Evolutionary conservation across 2,888 invertebrate species (phyloP).

Genomic region (Drosophila infuscata): DNA sequence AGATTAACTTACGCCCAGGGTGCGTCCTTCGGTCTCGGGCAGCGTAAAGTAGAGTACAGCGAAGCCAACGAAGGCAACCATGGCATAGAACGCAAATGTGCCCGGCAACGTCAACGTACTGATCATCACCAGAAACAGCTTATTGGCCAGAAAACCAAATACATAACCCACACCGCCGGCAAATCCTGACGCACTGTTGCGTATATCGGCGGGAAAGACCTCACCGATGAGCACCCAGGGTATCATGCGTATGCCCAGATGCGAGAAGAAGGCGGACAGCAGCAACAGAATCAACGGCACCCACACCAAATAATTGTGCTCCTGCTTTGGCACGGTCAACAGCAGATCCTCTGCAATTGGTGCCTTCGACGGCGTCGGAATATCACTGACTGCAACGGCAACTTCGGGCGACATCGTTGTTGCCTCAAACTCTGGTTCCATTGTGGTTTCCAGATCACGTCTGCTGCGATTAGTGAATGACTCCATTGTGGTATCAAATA

Average conservation of each 20-base stretch:
- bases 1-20: slow-evolving; percentile 85
- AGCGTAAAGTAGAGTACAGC: slow-evolving; percentile 88
- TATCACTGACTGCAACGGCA: background rate
- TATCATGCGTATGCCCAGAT: slow-evolving; percentile 88
- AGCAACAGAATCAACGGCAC: slow-evolving; percentile 89
- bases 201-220: slow-evolving; percentile 89
- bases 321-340: slow-evolving; percentile 83
- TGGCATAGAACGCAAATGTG: slow-evolving; percentile 90
- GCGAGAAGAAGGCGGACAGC: slow-evolving; percentile 89
- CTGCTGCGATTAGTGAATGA: slow-evolving; percentile 66
- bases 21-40: slow-evolving; percentile 94
- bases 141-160: slow-evolving; percentile 91
- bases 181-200: slow-evolving; percentile 90
- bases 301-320: slow-evolving; percentile 88
- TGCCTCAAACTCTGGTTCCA: slow-evolving; percentile 30
- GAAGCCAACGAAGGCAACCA: slow-evolving; percentile 88
- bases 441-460: slow-evolving; percentile 53
- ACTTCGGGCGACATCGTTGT: slow-evolving; percentile 52
- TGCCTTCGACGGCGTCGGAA: slow-evolving; percentile 36
- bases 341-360: slow-evolving; percentile 73
- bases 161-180: slow-evolving; percentile 91
- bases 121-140: slow-evolving; percentile 89
- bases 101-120: slow-evolving; percentile 88
- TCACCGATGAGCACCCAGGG: slow-evolving; percentile 94
- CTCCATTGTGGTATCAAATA: slow-evolving; percentile 33